Evolutionary conservation across 2,113 vertebrate genomes (phyloP), one percentile per base, ranked within the genome.

Genomic region (Oryctolagus cuniculus): DNA sequence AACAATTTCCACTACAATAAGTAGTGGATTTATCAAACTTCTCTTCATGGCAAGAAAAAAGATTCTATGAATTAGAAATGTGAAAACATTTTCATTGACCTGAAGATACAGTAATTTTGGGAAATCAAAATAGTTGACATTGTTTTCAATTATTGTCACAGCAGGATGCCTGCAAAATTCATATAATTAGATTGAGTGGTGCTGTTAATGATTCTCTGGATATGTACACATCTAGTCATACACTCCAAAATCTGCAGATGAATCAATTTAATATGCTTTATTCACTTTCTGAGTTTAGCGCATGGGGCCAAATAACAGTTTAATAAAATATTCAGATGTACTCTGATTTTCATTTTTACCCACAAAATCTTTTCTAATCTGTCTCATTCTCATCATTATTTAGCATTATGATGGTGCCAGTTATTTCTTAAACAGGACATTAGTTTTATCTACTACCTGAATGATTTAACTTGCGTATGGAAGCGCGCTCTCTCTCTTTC

Each of bases 81-180:
- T 85, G n/a, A 82, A 96, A 90, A 86, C 78, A 93, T 79, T 91
- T 90, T 90, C 92, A 85, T 87, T 95, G 91, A 91, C 79, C 69
- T 70, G 38, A 84, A 92, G 72, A 89, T 75, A 92, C 38, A 96
- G 64, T 67, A 67, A 91, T 96, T 82, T 63, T 49, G 82, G 58
- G 24, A 86, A 94, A 75, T 12, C 51, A 94, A 90, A 95, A 34
- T 13, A 34, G 53, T 89, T 92, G 80, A 78, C 49, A 73, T 44
- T 89, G 11, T 93, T 94, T 95, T 87, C 82, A 95, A 64, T 93
- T 95, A 90, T 64, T 83, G 36, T 95, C 95, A 95, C 95, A 97
- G 88, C 81, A 85, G 95, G 89, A 86, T 95, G 94, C 63, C 67
- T 77, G 6, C n/a, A 53, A 86, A 94, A 94, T 78, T 64, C 10